Percentiles rank a stretch among this genome's conserved stretches.
phyloP scores from a whole-genome alignment of 2,113 vertebrate genomes.

The Suncus etruscus region DNA sequence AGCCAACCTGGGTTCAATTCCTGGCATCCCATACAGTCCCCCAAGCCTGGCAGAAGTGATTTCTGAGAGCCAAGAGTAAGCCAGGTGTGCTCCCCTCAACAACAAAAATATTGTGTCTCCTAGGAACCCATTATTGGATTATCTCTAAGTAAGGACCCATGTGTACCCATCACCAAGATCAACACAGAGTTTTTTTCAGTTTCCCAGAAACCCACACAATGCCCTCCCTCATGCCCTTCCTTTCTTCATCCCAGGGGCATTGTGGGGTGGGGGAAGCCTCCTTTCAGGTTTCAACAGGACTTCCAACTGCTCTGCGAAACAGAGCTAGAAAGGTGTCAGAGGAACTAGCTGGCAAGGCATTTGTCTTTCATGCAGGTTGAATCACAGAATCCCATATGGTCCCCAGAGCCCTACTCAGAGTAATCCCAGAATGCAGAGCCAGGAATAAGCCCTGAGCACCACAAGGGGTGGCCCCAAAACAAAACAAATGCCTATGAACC shows the following conservation, averaged over 20 bases:
- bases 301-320: not conserved
- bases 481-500: not conserved
- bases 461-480: too few species aligned
- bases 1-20: too few species aligned
- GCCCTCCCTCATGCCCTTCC: fast-evolving
- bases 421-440: too few species aligned
- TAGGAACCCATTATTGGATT: not conserved
- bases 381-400: too few species aligned
- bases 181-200: not conserved
- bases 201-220: not conserved
- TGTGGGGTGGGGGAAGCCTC: not conserved
- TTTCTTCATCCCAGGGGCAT: not conserved
- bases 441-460: too few species aligned
- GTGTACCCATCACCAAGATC: not conserved
- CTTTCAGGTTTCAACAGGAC: not conserved
- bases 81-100: not conserved
- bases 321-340: not conserved
- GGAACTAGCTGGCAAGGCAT: too few species aligned
- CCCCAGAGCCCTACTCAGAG: too few species aligned
- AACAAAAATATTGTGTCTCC: not conserved
- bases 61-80: too few species aligned
- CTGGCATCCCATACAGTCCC: too few species aligned
- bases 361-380: too few species aligned
- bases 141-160: not conserved
- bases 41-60: too few species aligned